These are phyloP conservation scores for Zosterops pallidus DNA, from an alignment of 2,113 vertebrate genomes.

Conservation along the genomic window DNA sequence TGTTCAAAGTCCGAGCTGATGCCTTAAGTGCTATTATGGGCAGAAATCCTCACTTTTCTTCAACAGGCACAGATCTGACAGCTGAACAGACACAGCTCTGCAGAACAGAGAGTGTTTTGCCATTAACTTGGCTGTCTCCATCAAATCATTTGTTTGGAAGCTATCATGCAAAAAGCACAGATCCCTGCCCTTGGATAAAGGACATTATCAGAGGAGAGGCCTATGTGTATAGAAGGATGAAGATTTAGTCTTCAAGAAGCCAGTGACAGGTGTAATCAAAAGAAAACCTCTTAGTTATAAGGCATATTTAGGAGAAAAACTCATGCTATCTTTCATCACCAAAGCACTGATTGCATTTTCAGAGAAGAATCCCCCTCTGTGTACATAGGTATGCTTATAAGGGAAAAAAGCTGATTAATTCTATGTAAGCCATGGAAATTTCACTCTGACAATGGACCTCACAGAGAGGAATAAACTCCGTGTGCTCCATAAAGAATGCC, in stretches of 20 bases:
- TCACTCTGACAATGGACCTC: not conserved
- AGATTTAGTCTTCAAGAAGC: not conserved
- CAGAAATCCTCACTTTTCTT: not conserved
- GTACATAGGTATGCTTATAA: not conserved
- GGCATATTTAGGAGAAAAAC: not conserved
- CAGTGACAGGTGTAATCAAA: not conserved
- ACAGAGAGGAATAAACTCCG: not conserved
- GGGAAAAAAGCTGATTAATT: constrained; percentile 17
- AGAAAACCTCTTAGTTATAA: not conserved
- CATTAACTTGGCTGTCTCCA: not conserved
- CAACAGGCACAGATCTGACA: not conserved
- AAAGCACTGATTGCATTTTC: not conserved
- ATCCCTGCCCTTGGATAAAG: constrained; percentile 63
- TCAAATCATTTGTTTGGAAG: not conserved
- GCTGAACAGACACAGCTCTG: not conserved
- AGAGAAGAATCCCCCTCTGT: not conserved
- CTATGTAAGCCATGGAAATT: not conserved
- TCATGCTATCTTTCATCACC: not conserved
- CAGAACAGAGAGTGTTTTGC: not conserved
- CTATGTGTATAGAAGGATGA: not conserved
- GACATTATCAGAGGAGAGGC: not conserved
- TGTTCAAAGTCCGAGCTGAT: not conserved
- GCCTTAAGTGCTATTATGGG: not conserved
- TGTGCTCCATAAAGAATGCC: not conserved
- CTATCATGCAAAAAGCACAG: constrained; percentile 8